Conservation (phyloP, 1,140 invertebrate genomes). For the Antheraea mylitta region DNA sequence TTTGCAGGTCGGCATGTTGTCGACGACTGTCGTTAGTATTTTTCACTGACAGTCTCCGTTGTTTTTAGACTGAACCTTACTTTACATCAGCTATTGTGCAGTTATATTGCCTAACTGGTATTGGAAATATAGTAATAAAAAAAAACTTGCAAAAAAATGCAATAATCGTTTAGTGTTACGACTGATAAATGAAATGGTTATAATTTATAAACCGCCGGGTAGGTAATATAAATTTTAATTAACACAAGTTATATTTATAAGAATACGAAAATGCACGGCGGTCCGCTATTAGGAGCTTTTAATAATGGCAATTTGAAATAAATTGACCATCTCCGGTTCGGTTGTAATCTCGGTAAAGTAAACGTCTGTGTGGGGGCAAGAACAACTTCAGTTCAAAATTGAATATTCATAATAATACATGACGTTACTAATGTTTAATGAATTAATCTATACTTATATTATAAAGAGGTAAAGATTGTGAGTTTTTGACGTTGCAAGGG, state of each 20-base stretch:
- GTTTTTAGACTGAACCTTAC: too few species aligned
- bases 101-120: too few species aligned
- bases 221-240: not conserved
- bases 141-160: too few species aligned
- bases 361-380: constrained; percentile 7
- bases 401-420: not conserved
- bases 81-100: too few species aligned
- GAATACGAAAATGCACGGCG: constrained; percentile 26
- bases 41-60: too few species aligned
- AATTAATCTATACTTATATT: too few species aligned
- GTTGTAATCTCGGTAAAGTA: constrained; percentile 26
- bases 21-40: too few species aligned
- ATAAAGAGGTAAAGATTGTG: too few species aligned
- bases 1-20: too few species aligned
- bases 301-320: constrained; percentile 40
- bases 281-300: constrained; percentile 30
- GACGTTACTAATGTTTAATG: not conserved
- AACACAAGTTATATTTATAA: not conserved
- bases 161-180: too few species aligned
- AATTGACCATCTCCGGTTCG: constrained; percentile 37
- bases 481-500: too few species aligned
- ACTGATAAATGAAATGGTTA: not conserved
- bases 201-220: not conserved
- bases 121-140: too few species aligned
- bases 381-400: constrained; percentile 5